These are phyloP conservation scores for Xanthia icteritia DNA, from an alignment of 2,888 invertebrate species.

Conservation along the genomic window DNA sequence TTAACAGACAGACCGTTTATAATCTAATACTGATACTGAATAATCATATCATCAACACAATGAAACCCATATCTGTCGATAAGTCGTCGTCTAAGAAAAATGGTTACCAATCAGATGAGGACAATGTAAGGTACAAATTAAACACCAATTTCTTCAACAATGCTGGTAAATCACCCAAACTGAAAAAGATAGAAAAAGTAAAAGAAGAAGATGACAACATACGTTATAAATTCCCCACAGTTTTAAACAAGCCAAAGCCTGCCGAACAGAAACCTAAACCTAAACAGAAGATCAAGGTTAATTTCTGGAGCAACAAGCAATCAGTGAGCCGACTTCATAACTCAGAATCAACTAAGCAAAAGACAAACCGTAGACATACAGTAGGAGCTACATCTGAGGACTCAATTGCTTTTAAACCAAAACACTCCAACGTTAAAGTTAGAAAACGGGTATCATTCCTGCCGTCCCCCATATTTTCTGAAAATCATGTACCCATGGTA, in stretches of 20 bases:
- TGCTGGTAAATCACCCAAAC: slow-evolving; percentile 66
- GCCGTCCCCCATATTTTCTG: slow-evolving; percentile 85
- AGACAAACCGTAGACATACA: slow-evolving; percentile 80
- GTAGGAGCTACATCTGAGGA: slow-evolving; percentile 72
- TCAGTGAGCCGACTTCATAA: slow-evolving; percentile 76
- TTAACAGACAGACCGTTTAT: slow-evolving; percentile 37
- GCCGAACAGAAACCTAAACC: slow-evolving; percentile 78
- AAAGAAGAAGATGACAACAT: slow-evolving; percentile 79
- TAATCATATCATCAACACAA: slow-evolving; percentile 61
- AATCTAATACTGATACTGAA: slow-evolving; percentile 20
- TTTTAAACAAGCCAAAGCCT: slow-evolving; percentile 74
- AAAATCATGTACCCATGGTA: slow-evolving; percentile 88
- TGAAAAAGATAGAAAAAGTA: slow-evolving; percentile 69
- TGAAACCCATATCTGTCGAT: slow-evolving; percentile 74
- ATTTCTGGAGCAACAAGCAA: slow-evolving; percentile 87
- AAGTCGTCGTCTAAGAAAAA: slow-evolving; percentile 75
- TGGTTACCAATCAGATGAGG: slow-evolving; percentile 86
- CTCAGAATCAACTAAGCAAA: slow-evolving; percentile 70
- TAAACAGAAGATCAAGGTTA: slow-evolving; percentile 86
- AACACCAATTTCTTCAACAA: slow-evolving; percentile 80
- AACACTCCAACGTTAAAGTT: slow-evolving; percentile 79
- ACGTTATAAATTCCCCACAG: slow-evolving; percentile 83
- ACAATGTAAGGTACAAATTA: slow-evolving; percentile 84
- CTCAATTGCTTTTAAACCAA: slow-evolving; percentile 71
- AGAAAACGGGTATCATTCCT: slow-evolving; percentile 86